Evolutionary conservation across 2,888 invertebrate species (phyloP), one percentile per base, ranked within the genome.

Genomic region (Macrosoma leucophasiata): DNA sequence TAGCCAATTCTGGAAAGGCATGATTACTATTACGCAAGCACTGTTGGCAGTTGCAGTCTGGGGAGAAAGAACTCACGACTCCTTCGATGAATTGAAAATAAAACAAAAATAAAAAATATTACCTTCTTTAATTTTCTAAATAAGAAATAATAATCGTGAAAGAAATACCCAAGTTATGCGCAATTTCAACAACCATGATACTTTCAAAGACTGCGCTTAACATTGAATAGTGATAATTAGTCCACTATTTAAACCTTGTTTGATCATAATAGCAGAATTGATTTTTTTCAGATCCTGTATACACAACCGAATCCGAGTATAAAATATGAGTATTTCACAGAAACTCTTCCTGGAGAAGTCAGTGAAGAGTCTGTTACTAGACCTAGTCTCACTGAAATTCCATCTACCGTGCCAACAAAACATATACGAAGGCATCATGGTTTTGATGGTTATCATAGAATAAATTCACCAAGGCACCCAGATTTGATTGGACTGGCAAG

Each of bases 231-330:
- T 12, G 7, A 26, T 6, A 9, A 13, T 4, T 1, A 1, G 4
- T 3, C 4, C 12, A 14, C 22, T n/a, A 23, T 23, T 20, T 11
- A 17, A 22, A 11, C 2, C 10, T 30, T 15, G 10, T 25, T 9
- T 20, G 22, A 11, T 9, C 8, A 29, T 21, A 17, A n/a, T n/a
- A n/a, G n/a, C 20, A 11, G 20, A 30, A 14, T 15, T 29, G 2
- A 22, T 38, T 48, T 68, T 13, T 56, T 73, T 13, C 74, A 95
- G 95, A 87, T 96, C 48, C 87, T 94, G 36, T 92, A 90, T 52
- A 91, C 93, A 50, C 90, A 93, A 65, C 86, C 90, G 26, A 96
- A 95, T 77, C 92, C 93, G 0, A 96, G 93, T n/a, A 91, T 96
- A 48, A 92, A 93, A 65, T 96, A 96, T 65, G 93, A 95, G 62